Conservation (phyloP, 1,140 invertebrate species). For the Pseudachorutes palmiensis region DNA sequence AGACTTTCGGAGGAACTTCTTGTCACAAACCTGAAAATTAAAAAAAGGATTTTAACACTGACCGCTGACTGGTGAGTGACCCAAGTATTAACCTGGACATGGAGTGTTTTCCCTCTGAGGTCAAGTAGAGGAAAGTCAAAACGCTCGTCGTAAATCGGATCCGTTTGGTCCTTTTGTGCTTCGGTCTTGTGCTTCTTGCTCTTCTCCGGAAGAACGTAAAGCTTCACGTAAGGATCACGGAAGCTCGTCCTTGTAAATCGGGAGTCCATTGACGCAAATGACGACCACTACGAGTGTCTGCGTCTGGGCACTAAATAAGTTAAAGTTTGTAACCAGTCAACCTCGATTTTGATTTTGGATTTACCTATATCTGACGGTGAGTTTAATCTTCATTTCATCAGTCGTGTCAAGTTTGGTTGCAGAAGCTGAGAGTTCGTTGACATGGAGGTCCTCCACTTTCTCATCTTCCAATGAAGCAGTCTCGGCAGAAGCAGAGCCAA, state of each 20-base stretch:
- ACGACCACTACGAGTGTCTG: slow-evolving; percentile 34
- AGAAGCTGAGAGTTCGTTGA: not conserved
- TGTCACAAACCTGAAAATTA: slow-evolving; percentile 38
- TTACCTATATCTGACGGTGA: slow-evolving; percentile 36
- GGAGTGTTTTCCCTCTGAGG: slow-evolving; percentile 39
- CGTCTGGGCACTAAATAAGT: slow-evolving; percentile 26
- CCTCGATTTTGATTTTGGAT: slow-evolving; percentile 8
- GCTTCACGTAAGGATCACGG: slow-evolving; percentile 91
- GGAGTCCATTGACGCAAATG: slow-evolving; percentile 55
- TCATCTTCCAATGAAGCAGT: not conserved
- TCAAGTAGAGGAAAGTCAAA: slow-evolving; percentile 42
- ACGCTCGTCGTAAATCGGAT: slow-evolving; percentile 50
- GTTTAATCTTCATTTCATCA: slow-evolving; percentile 32
- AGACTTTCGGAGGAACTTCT: slow-evolving; percentile 40
- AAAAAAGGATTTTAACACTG: too few relatives aligned
- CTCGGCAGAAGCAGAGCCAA: not conserved
- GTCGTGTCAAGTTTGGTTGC: not conserved
- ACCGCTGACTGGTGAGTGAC: too few relatives aligned
- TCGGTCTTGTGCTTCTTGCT: slow-evolving; percentile 84
- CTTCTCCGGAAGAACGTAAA: slow-evolving; percentile 81
- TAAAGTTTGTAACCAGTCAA: not conserved
- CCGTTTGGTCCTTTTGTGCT: slow-evolving; percentile 47
- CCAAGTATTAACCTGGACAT: too few relatives aligned
- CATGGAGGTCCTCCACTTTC: not conserved
- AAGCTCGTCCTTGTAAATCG: slow-evolving; percentile 75